Conservation (phyloP, 2,888 invertebrate species). For the Caenorhabditis zanzibari region DNA sequence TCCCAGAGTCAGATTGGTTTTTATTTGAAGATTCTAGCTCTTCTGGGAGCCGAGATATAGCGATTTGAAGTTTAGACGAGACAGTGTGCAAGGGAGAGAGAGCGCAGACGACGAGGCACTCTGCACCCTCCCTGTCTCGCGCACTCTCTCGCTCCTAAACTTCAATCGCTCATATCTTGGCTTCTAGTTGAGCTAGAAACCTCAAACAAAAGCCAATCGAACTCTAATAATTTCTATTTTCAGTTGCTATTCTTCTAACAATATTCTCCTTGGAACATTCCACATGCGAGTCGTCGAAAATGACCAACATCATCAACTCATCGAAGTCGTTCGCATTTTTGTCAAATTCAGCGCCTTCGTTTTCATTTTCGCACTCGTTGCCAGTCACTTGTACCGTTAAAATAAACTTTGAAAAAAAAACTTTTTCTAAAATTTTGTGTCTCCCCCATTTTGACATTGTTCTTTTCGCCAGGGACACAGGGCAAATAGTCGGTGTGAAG, state of each 20-base stretch:
- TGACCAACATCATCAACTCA: constrained; percentile 64
- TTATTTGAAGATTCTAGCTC: neutral
- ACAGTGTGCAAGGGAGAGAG: neutral
- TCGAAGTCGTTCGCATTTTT: constrained; percentile 65
- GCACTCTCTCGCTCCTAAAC: neutral
- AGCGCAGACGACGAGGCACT: neutral
- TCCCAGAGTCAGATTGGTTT: too few relatives aligned
- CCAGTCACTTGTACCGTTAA: constrained; percentile 59
- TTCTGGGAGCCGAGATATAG: neutral
- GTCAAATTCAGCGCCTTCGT: constrained; percentile 67
- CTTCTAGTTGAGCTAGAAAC: neutral
- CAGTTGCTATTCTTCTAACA: constrained; percentile 70
- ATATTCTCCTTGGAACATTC: constrained; percentile 68
- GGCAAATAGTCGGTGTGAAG: constrained; percentile 26
- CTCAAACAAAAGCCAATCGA: neutral
- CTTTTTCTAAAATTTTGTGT: constrained; percentile 12
- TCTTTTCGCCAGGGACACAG: constrained; percentile 1
- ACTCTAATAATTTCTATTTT: constrained; percentile 5
- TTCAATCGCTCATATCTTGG: neutral
- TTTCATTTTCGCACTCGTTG: constrained; percentile 66
- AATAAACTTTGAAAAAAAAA: constrained; percentile 21
- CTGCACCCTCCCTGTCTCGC: neutral
- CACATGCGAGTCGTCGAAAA: constrained; percentile 67
- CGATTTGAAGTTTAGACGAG: neutral
- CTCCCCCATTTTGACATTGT: constrained; percentile 21